A percentile compares a stretch with the other conserved stretches of the same genome.
Evolutionary conservation across 2,888 invertebrate genomes (phyloP).

Genomic region (Oeneis ivallda): DNA sequence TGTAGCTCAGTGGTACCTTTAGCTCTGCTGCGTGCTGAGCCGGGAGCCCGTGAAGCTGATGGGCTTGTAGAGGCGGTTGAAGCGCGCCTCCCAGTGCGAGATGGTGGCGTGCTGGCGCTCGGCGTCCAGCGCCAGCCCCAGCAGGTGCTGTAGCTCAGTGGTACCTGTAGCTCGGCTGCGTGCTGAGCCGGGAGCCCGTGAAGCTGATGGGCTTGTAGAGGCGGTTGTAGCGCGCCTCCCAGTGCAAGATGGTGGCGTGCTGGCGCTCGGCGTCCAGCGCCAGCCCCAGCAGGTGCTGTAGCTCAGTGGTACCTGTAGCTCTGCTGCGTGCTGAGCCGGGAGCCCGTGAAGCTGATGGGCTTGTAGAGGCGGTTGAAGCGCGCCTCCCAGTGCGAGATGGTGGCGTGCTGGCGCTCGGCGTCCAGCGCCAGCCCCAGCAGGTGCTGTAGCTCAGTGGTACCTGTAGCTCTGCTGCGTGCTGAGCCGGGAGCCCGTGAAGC

Average conservation of each 20-base stretch:
- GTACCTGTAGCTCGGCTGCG: conserved; percentile 83
- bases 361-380: conserved; percentile 89
- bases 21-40: conserved; percentile 83
- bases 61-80: conserved; percentile 87
- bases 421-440: conserved; percentile 93
- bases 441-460: conserved; percentile 92
- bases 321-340: conserved; percentile 83
- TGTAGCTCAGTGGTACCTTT: conserved; percentile 91
- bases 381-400: conserved; percentile 95
- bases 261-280: conserved; percentile 94
- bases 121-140: conserved; percentile 93
- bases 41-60: conserved; percentile 80
- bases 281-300: conserved; percentile 92
- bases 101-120: conserved; percentile 94
- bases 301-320: conserved; percentile 86
- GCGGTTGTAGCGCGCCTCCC: conserved; percentile 92
- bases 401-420: conserved; percentile 92
- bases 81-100: conserved; percentile 93
- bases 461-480: conserved; percentile 84
- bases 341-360: conserved; percentile 79
- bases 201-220: conserved; percentile 84
- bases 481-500: conserved; percentile 79
- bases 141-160: conserved; percentile 93
- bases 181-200: conserved; percentile 81
- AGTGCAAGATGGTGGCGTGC: conserved; percentile 93